These are phyloP conservation scores for Elanus axillaris DNA, from an alignment of 2,113 vertebrate genomes.

Conservation along the genomic window DNA sequence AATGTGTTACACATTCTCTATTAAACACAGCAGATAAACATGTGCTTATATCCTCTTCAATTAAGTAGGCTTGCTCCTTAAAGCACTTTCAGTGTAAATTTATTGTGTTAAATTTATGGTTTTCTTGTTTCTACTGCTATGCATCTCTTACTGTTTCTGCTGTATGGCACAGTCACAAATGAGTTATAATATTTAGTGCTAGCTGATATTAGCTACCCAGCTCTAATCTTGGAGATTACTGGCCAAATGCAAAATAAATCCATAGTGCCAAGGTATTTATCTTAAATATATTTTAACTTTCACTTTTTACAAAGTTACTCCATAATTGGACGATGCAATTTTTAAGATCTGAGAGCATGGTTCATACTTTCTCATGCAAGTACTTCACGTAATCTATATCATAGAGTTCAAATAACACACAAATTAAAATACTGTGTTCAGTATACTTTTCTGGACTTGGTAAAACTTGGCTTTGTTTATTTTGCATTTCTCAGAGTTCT, in stretches of 20 bases:
- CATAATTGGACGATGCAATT: not conserved
- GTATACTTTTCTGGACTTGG: not conserved
- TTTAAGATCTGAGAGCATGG: not conserved
- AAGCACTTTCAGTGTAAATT: slow-evolving; percentile 58
- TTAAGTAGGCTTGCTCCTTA: slow-evolving; percentile 16
- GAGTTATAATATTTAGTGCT: slow-evolving; percentile 49
- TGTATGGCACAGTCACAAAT: slow-evolving; percentile 40
- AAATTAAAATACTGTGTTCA: not conserved
- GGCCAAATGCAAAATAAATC: slow-evolving; percentile 43
- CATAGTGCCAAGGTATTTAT: slow-evolving; percentile 14
- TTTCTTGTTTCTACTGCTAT: slow-evolving; percentile 44
- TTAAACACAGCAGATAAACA: slow-evolving; percentile 33
- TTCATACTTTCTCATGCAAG: not conserved
- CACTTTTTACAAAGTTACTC: not conserved
- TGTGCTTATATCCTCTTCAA: not conserved
- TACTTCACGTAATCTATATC: not conserved
- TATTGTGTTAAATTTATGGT: slow-evolving; percentile 50
- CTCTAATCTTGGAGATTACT: slow-evolving; percentile 31
- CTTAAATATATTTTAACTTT: slow-evolving; percentile 31
- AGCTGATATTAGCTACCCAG: slow-evolving; percentile 37
- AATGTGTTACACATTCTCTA: not conserved
- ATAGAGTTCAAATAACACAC: not conserved
- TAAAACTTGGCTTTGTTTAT: not conserved
- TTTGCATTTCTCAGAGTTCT: not conserved
- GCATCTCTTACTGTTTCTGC: slow-evolving; percentile 30